Evolutionary conservation across 1,140 invertebrate species (phyloP).

Genomic region (Zelostemma sp.): DNA sequence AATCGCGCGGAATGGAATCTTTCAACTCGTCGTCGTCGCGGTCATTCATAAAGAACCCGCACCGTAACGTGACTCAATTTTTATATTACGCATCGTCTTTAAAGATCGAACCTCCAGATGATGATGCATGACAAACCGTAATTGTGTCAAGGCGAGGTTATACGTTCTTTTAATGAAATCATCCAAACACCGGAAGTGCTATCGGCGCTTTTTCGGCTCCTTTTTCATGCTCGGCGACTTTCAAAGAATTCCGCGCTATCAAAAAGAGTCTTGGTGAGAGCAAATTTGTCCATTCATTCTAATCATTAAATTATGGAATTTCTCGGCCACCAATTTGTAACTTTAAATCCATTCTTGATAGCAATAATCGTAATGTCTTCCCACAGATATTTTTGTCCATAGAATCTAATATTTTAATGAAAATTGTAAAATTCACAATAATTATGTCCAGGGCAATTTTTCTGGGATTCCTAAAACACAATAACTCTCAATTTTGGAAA

Average conservation of each 20-base stretch:
- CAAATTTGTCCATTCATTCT: background rate
- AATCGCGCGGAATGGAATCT: conserved; percentile 18
- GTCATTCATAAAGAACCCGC: background rate
- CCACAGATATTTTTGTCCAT: no score
- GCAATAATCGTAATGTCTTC: no score
- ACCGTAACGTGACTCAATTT: conserved; percentile 28
- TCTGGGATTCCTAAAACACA: no score
- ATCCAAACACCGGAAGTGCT: conserved; percentile 38
- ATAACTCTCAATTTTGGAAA: no score
- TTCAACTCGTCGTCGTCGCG: conserved; percentile 13
- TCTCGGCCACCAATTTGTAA: no score
- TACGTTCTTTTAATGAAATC: conserved; percentile 32
- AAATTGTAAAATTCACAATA: no score
- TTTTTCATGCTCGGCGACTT: conserved; percentile 7
- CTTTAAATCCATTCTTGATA: no score
- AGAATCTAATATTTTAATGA: no score
- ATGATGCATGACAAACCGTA: conserved; percentile 48
- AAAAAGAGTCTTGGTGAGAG: background rate
- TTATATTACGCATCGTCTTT: conserved; percentile 8
- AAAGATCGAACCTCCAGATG: conserved; percentile 36
- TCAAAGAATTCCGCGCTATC: background rate
- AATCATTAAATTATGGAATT: background rate
- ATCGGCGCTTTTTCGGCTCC: conserved; percentile 18
- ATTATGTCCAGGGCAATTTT: no score
- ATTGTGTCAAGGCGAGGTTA: conserved; percentile 51